Evolutionary conservation across 2,888 invertebrate genomes (phyloP), one percentile per base, ranked within the genome.

Genomic region (Drosophila monieri): DNA sequence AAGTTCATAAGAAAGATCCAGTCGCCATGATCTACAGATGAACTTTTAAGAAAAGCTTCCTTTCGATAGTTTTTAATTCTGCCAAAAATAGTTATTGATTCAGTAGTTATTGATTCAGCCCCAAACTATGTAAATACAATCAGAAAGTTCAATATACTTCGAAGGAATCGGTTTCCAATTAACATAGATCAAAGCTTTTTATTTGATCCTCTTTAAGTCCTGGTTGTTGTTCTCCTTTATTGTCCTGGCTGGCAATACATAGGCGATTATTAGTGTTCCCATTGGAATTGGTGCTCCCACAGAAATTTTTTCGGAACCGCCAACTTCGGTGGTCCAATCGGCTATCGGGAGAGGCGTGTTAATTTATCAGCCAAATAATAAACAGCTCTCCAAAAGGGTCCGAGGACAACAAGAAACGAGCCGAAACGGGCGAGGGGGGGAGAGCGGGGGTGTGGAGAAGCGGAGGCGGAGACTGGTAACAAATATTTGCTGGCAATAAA

Each of bases 311-410:
- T 49, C 47, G 57, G 46, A 46, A 71, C 65, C 69, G 70, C 58
- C 84, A 60, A 70, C 76, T 78, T 72, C 73, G 86, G 88, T 87
- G 88, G 86, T 87, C 85, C 73, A 14, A 8, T 46, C 37, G 23
- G 51, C 44, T 30, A 64, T 52, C 64, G 64, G 43, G 69, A 54
- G 60, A 56, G 85, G 78, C 78, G 78, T 85, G 88, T 83, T 87
- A 87, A 87, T 87, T 87, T 87, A 87, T 87, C 88, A 87, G 76
- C 71, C 80, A 85, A 87, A 87, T 80, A 87, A 77, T 77, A 84
- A 80, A 67, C 60, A 59, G 73, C 66, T 69, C 39, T 68, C 43
- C n/a, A 48, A 51, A 35, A 37, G 30, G 15, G 47, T 3, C 21
- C 12, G 12, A 32, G 27, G 18, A n/a, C n/a, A 52, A 41, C 15